Conservation (phyloP, 2,888 invertebrate species). For the Eudemis profundana region DNA sequence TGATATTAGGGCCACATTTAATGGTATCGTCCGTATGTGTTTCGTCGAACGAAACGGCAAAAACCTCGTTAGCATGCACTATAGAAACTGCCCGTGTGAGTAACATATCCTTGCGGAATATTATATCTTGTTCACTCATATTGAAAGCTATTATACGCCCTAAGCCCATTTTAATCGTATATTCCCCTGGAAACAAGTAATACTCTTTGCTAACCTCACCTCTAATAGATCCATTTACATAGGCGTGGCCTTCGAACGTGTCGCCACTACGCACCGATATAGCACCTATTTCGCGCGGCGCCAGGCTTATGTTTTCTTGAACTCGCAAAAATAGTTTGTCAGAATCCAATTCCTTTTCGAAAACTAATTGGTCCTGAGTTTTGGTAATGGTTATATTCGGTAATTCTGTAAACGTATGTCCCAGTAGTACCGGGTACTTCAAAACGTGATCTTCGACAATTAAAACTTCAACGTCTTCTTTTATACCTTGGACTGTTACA, state of each 20-base stretch:
- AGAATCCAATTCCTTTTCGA: background rate
- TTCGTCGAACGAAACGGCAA: background rate
- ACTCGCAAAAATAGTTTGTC: background rate
- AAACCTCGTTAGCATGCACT: background rate
- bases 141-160: background rate
- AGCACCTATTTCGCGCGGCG: too few species aligned
- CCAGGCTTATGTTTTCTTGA: background rate
- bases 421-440: background rate
- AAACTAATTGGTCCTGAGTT: background rate
- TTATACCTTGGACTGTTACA: background rate
- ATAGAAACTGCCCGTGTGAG: background rate
- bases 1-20: background rate
- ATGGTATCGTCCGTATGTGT: background rate
- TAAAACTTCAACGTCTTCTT: background rate
- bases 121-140: background rate
- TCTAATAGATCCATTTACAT: too few species aligned
- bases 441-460: background rate
- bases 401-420: background rate
- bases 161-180: background rate
- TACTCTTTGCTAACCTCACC: too few species aligned
- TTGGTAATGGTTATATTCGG: background rate
- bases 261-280: too few species aligned
- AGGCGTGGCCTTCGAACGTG: too few species aligned
- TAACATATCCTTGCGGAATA: background rate
- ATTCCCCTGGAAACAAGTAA: background rate